Percentiles rank a stretch among this genome's conserved stretches.
phyloP scores from a whole-genome alignment of 1,140 invertebrate species.

The Oreohelix idahoensis region DNA sequence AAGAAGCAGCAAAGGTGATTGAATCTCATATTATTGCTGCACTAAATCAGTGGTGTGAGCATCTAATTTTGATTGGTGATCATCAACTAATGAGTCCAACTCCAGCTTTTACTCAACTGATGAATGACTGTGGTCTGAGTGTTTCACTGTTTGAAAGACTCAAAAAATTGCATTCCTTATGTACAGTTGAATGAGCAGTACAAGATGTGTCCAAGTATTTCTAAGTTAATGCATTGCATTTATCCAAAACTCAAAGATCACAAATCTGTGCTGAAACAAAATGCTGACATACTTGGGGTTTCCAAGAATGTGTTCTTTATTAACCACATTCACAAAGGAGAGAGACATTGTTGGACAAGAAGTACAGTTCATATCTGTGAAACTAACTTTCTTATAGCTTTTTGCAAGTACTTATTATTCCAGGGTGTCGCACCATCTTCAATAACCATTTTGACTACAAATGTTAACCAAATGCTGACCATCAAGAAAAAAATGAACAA shows the following conservation, averaged over 20 bases:
- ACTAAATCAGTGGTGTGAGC: slow-evolving; percentile 80
- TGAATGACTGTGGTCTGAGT: slow-evolving; percentile 67
- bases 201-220: slow-evolving; percentile 68
- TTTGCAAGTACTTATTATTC: no score
- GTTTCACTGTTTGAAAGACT: slow-evolving; percentile 73
- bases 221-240: slow-evolving; percentile 69
- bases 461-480: no score
- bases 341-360: no score
- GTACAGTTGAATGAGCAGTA: slow-evolving; percentile 60
- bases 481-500: no score
- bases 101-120: slow-evolving; percentile 67
- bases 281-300: no score
- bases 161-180: slow-evolving; percentile 64
- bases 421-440: no score
- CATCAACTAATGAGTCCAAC: slow-evolving; percentile 75
- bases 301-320: no score
- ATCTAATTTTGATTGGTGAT: slow-evolving; percentile 81
- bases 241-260: slow-evolving; percentile 70
- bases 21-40: slow-evolving; percentile 59
- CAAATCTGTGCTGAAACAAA: slow-evolving; percentile 56
- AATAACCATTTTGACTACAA: no score
- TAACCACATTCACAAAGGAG: no score
- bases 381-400: no score
- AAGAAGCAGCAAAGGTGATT: slow-evolving; percentile 73
- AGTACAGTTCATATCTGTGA: no score